Evolutionary conservation across 2,888 invertebrate species (phyloP).

Genomic region (Himalopsyche kuldschensis): DNA sequence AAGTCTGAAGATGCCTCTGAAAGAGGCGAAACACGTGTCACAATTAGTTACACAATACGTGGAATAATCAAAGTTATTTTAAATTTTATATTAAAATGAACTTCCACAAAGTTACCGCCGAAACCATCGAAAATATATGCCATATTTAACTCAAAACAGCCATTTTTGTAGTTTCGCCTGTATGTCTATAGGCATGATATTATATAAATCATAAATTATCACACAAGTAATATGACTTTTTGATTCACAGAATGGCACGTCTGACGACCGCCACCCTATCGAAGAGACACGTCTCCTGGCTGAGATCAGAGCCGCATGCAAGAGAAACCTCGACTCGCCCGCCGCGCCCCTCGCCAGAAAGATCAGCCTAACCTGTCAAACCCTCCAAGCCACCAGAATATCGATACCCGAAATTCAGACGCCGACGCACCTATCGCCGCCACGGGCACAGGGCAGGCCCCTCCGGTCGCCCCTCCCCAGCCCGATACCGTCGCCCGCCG

Average conservation of each 20-base stretch:
- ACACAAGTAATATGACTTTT: too few species aligned
- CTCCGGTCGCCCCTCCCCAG: conserved; percentile 69
- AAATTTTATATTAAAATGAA: too few species aligned
- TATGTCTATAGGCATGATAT: too few species aligned
- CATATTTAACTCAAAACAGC: too few species aligned
- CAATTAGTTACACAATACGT: too few species aligned
- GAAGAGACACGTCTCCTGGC: conserved; percentile 51
- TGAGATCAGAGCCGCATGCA: conserved; percentile 64
- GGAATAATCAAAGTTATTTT: too few species aligned
- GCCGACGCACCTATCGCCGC: conserved; percentile 41
- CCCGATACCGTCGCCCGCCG: conserved; percentile 67
- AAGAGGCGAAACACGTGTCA: too few species aligned
- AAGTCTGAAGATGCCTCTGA: too few species aligned
- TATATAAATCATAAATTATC: too few species aligned
- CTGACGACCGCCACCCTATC: conserved; percentile 26
- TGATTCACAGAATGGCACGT: conserved; percentile 7
- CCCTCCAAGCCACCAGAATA: conserved; percentile 44
- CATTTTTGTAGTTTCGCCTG: too few species aligned
- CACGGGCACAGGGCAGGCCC: conserved; percentile 46
- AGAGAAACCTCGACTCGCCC: conserved; percentile 56
- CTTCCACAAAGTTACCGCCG: too few species aligned
- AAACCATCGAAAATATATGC: too few species aligned
- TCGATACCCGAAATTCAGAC: conserved; percentile 40
- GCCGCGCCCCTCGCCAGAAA: conserved; percentile 52
- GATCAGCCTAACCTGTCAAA: conserved; percentile 73